Base-by-base conservation (phyloP, 2,113 vertebrate species). In the Gasterosteus nipponicus region DNA sequence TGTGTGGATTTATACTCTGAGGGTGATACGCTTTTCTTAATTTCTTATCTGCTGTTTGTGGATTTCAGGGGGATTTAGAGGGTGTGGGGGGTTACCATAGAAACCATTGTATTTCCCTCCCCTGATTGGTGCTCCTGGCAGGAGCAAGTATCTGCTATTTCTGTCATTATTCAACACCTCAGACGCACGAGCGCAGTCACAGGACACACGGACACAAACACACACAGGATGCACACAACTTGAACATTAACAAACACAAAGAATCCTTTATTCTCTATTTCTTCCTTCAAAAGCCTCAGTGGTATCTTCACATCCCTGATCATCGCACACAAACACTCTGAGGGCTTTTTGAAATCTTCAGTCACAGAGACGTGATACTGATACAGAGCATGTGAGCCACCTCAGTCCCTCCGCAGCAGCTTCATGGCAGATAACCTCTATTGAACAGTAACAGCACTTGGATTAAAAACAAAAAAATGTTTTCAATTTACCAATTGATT, bases 101-200 rank as follows among this genome's bases (percentile, higher is more conserved):
- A 92, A 93, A 94, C 93, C 88, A 93, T 94, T 95, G 90, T 93
- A 92, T 91, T 92, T 86, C 67, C 86, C 84, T 87, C 74, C 78
- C 54, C 73, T 73, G 92, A 93, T 93, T 94, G 92, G 93, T 90
- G 88, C 79, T 87, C 89, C 90, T 75, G 88, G 86, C 84, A 81
- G 82, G 88, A 92, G 90, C 89, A 89, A 92, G 89, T 86, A 89
- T 92, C 85, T 89, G 91, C 92, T 94, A 93, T 94, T 94, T 94
- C 81, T 89, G 88, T 93, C 91, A 89, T 93, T 92, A 92, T 92
- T 90, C 88, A 93, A 92, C 92, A 93, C 90, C 89, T 94, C 89
- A 92, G 87, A 87, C 89, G 35, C 35, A 77, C 39, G 46, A 83
- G 79, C 75, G 29, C 73, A 89, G 84, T 91, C 91, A 90, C 86